These are phyloP conservation scores for Caenorhabditis briggsae DNA, from an alignment of 1,140 invertebrate genomes.

Conservation along the genomic window DNA sequence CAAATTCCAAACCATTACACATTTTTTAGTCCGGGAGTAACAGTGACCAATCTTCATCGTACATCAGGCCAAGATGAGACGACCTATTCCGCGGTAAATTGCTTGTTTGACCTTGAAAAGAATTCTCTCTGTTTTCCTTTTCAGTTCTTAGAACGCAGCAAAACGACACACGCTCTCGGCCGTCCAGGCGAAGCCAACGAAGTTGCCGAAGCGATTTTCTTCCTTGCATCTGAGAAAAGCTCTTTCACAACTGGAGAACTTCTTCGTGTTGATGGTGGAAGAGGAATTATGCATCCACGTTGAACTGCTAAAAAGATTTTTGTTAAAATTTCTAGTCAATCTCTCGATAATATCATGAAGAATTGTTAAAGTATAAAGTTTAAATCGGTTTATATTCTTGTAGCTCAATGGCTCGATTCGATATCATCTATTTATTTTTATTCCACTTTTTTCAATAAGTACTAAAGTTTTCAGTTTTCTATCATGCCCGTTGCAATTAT, in stretches of 20 bases:
- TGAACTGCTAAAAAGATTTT: too few relatives aligned
- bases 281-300: slow-evolving; percentile 77
- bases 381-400: neutral
- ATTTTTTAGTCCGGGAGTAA: slow-evolving; percentile 83
- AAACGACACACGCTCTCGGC: slow-evolving; percentile 81
- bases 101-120: slow-evolving; percentile 19
- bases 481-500: slow-evolving; percentile 60
- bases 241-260: slow-evolving; percentile 80
- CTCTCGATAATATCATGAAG: too few relatives aligned
- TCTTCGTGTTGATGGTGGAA: slow-evolving; percentile 78
- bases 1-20: neutral
- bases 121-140: slow-evolving; percentile 10
- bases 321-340: too few relatives aligned
- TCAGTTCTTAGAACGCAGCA: slow-evolving; percentile 80
- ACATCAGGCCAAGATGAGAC: slow-evolving; percentile 84
- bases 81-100: slow-evolving; percentile 82
- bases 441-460: neutral
- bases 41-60: slow-evolving; percentile 86
- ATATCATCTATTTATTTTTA: neutral
- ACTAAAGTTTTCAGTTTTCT: neutral
- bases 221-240: slow-evolving; percentile 80
- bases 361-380: too few relatives aligned
- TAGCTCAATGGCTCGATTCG: slow-evolving; percentile 1
- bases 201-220: slow-evolving; percentile 80
- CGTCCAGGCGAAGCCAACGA: slow-evolving; percentile 80